Evolutionary conservation across 2,113 vertebrate genomes (phyloP).

Genomic region (Callopanchax toddi): DNA sequence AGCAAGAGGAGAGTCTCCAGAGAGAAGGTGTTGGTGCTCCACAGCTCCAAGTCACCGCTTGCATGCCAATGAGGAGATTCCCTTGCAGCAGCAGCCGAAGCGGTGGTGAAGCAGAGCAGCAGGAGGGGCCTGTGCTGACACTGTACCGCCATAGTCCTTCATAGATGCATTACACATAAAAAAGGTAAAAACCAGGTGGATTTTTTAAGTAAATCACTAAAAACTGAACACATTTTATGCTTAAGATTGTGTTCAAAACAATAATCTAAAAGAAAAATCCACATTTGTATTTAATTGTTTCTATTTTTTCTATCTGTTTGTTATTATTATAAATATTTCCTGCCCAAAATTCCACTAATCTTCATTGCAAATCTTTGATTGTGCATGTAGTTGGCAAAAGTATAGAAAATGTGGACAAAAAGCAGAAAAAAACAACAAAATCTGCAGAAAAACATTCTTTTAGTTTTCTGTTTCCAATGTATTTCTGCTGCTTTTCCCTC

Average conservation of each 20-base stretch:
- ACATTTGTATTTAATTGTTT: too few species aligned
- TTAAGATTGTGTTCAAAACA: neutral
- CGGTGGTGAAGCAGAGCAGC: conserved; percentile 47
- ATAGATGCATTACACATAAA: conserved; percentile 49
- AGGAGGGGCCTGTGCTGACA: conserved; percentile 58
- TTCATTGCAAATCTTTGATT: too few species aligned
- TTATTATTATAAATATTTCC: too few species aligned
- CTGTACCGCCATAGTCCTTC: conserved; percentile 56
- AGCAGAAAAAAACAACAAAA: neutral
- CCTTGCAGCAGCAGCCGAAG: conserved; percentile 66
- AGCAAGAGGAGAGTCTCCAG: conserved; percentile 67
- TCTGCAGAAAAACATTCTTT: neutral
- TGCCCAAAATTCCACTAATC: too few species aligned
- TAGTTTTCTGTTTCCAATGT: neutral
- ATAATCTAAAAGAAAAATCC: neutral
- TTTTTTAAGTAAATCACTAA: neutral
- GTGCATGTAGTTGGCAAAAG: too few species aligned
- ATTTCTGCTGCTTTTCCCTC: too few species aligned
- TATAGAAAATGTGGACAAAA: too few species aligned
- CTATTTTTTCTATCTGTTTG: too few species aligned
- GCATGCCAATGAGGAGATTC: conserved; percentile 82
- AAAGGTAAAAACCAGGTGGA: conserved; percentile 33
- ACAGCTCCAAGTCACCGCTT: conserved; percentile 66
- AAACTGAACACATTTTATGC: conserved; percentile 12
- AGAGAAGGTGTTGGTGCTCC: conserved; percentile 74